Evolutionary conservation across 2,113 vertebrate genomes (phyloP).

Genomic region (Plestiodon gilberti): DNA sequence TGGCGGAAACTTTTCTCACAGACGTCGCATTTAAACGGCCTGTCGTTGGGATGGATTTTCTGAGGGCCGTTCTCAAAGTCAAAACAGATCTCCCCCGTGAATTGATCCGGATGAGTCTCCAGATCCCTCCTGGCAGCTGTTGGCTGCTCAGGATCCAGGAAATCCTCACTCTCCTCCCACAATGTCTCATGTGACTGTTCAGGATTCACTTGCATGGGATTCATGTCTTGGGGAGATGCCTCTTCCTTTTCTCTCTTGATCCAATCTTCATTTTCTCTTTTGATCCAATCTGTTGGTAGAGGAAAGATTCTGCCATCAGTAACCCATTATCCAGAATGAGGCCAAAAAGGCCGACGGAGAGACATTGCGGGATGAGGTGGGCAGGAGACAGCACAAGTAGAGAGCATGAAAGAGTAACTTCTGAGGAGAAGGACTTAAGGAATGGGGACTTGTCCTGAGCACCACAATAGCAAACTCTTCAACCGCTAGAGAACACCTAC

Average conservation of each 20-base stretch:
- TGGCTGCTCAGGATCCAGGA: neutral
- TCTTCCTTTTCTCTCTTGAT: constrained; percentile 5
- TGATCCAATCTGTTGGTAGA: constrained; percentile 1
- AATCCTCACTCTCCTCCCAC: neutral
- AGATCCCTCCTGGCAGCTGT: neutral
- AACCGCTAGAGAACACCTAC: neutral
- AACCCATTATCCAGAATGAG: neutral
- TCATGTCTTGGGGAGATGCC: neutral
- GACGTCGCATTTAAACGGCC: constrained; percentile 62
- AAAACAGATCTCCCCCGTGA: neutral
- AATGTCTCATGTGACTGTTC: neutral
- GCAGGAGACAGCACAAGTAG: neutral
- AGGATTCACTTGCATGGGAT: neutral
- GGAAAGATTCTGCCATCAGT: neutral
- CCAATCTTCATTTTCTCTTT: neutral
- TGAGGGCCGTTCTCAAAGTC: neutral
- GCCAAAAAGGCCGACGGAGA: neutral
- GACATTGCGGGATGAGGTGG: neutral
- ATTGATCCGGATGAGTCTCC: neutral
- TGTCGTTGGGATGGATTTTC: constrained; percentile 31
- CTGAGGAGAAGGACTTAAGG: neutral
- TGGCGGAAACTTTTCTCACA: constrained; percentile 70
- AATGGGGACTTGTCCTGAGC: neutral
- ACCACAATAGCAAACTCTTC: neutral
- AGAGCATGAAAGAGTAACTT: no score